Percentiles rank a stretch among this genome's conserved stretches.
phyloP scores from a whole-genome alignment of 2,113 vertebrate species.

The Calonectris borealis region DNA sequence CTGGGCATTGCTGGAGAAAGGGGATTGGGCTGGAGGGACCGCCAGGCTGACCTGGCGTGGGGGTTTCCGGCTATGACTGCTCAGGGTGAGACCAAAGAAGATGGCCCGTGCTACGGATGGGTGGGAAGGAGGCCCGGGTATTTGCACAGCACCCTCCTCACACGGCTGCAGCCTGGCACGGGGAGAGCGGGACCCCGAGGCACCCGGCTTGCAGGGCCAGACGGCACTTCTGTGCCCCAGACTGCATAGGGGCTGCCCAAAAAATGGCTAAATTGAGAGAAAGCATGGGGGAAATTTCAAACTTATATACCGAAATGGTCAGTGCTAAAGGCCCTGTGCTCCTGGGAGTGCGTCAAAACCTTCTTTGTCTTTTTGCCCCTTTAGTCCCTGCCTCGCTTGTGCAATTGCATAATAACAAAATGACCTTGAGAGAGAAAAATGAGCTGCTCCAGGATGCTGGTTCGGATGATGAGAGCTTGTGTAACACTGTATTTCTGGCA shows the following conservation, averaged over 20 bases:
- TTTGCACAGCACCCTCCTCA: background rate
- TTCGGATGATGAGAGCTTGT: constrained; percentile 29
- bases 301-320: background rate
- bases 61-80: background rate
- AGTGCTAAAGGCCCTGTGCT: background rate
- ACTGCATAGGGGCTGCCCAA: background rate
- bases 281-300: background rate
- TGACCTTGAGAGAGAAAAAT: constrained; percentile 31
- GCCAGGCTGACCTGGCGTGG: accelerated
- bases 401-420: constrained; percentile 7
- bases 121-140: background rate
- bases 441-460: background rate
- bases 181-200: background rate
- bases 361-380: background rate
- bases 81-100: accelerated
- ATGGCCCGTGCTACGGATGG: accelerated
- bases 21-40: background rate
- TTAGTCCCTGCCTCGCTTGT: background rate
- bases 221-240: too few species aligned
- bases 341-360: background rate
- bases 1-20: background rate
- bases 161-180: background rate
- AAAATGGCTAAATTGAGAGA: background rate
- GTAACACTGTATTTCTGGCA: constrained; percentile 29
- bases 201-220: accelerated